Percentiles rank a stretch among this genome's conserved stretches.
Evolutionary conservation across 2,113 vertebrate genomes (phyloP).

Genomic region (Corythornis madagascariensis): DNA sequence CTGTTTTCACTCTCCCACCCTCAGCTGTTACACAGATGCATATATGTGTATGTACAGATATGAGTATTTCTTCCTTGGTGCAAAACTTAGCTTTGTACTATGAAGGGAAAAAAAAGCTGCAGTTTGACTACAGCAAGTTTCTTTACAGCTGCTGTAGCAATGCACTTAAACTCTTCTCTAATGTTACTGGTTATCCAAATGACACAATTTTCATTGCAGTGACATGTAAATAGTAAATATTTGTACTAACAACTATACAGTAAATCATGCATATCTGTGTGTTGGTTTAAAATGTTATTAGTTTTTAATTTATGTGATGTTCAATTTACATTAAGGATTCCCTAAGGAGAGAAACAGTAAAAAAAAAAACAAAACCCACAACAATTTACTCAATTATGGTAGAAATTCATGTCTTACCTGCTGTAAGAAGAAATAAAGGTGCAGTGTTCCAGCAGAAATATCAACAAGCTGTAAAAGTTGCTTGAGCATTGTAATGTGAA

Average conservation of each 20-base stretch:
- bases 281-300: neutral
- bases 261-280: neutral
- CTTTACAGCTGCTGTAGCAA: neutral
- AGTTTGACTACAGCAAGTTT: neutral
- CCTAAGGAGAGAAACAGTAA: neutral
- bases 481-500: neutral
- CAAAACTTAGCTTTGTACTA: neutral
- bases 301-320: neutral
- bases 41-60: neutral
- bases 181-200: neutral
- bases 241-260: neutral
- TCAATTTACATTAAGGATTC: neutral
- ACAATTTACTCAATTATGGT: neutral
- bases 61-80: neutral
- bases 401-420: conserved; percentile 14
- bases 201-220: neutral
- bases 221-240: conserved; percentile 22
- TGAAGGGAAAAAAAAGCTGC: neutral
- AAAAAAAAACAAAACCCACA: neutral
- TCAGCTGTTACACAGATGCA: neutral
- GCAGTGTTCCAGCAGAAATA: conserved; percentile 1
- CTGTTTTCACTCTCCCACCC: neutral
- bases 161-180: neutral
- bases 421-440: neutral
- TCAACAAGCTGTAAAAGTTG: neutral